phyloP scores from a whole-genome alignment of 2,797 vertebrate genomes.

The Alectoris magna region DNA sequence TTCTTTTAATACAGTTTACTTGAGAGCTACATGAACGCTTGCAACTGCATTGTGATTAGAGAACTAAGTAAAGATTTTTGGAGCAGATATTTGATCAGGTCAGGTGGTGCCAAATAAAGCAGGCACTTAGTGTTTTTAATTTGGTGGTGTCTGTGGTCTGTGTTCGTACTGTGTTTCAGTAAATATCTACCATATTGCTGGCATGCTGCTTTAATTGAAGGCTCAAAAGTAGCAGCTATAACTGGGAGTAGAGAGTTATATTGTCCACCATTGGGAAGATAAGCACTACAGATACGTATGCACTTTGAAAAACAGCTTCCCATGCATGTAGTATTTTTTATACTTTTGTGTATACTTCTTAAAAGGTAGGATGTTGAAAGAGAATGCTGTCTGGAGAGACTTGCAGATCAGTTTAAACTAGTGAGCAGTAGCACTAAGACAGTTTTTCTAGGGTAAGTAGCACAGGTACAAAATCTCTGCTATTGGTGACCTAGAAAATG shows the following conservation, averaged over 20 bases:
- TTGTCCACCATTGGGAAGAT: background rate
- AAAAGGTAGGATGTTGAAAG: background rate
- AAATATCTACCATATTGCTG: background rate
- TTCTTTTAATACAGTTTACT: background rate
- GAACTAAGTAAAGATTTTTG: background rate
- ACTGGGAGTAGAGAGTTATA: background rate
- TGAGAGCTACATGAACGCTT: background rate
- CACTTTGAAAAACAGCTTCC: background rate
- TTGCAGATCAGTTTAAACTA: background rate
- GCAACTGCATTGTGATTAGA: background rate
- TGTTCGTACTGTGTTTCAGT: background rate
- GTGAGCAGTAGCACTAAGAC: constrained; percentile 3
- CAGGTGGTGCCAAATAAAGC: background rate
- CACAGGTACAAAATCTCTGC: background rate
- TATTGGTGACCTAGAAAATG: background rate
- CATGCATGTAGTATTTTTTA: background rate
- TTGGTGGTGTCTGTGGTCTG: background rate
- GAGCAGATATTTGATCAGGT: background rate
- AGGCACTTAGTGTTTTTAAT: background rate
- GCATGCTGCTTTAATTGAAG: background rate
- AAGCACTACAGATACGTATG: background rate
- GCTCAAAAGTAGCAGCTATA: background rate
- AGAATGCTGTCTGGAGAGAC: background rate
- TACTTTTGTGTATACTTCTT: background rate
- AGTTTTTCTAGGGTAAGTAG: background rate